Conservation (phyloP, 2,797 vertebrate genomes). For the Rhodeus uyekii region DNA sequence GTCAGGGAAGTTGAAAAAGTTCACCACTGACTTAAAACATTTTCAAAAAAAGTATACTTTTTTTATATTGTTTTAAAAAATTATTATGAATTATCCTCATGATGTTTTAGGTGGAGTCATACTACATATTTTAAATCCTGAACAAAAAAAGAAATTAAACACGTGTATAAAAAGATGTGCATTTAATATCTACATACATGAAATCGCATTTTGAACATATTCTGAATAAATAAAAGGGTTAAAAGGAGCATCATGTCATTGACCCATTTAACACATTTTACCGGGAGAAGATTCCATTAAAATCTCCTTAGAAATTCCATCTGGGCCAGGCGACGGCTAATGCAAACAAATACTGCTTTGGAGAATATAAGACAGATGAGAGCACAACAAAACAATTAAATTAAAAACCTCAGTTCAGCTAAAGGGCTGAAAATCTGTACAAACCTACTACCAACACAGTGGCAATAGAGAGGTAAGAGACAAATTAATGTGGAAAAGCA, state of each 20-base stretch:
- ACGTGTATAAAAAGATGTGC: background rate
- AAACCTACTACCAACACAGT: constrained; percentile 30
- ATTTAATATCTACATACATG: background rate
- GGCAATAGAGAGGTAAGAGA: constrained; percentile 39
- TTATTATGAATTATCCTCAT: background rate
- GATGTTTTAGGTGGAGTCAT: background rate
- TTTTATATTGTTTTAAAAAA: background rate
- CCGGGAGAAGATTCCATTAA: background rate
- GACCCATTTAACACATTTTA: constrained; percentile 3
- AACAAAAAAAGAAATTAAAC: background rate
- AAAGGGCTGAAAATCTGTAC: constrained; percentile 43
- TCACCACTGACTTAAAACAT: background rate
- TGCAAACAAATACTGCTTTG: constrained; percentile 31
- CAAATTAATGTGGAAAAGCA: constrained; percentile 37
- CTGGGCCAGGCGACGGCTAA: background rate
- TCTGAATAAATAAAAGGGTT: background rate
- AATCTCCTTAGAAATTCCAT: constrained; percentile 6
- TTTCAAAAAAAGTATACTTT: background rate
- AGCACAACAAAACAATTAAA: background rate
- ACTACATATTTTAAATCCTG: background rate
- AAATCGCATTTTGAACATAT: background rate
- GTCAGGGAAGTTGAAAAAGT: background rate
- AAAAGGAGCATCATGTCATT: background rate
- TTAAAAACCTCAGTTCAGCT: constrained; percentile 16
- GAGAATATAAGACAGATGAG: constrained; percentile 12